These are phyloP conservation scores for Ophion slaviceki DNA, from an alignment of 2,888 invertebrate species.

Conservation along the genomic window DNA sequence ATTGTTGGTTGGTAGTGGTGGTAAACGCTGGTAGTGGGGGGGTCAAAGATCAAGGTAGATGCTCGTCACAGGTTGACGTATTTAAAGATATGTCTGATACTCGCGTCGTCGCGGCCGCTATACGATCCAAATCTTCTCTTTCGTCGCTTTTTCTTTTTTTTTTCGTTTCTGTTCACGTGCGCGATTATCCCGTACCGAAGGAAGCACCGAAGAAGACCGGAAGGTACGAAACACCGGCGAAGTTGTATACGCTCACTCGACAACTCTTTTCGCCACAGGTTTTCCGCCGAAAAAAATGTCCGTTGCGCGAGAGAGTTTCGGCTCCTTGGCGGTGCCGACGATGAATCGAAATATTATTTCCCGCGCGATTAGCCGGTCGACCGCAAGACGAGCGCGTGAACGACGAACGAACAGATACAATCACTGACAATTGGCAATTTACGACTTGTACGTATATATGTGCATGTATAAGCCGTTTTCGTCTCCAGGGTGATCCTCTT, in stretches of 20 bases:
- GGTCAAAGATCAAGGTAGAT: constrained; percentile 61
- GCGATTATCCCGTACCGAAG: too few relatives aligned
- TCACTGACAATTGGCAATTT: not conserved
- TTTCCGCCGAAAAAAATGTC: not conserved
- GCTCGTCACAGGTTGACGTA: constrained; percentile 37
- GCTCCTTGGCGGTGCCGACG: too few relatives aligned
- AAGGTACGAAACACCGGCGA: too few relatives aligned
- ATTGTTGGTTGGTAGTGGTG: not conserved
- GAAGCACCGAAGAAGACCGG: too few relatives aligned
- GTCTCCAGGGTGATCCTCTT: not conserved
- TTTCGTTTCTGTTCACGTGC: too few relatives aligned
- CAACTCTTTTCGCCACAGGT: too few relatives aligned
- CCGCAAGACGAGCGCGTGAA: not conserved
- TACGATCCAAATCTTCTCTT: not conserved
- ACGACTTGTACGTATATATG: not conserved
- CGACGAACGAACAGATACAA: not conserved
- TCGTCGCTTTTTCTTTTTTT: too few relatives aligned
- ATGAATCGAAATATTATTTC: not conserved
- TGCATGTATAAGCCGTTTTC: not conserved
- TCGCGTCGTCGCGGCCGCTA: too few relatives aligned
- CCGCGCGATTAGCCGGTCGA: constrained; percentile 3
- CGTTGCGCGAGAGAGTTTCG: not conserved
- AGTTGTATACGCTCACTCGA: too few relatives aligned
- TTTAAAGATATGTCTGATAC: not conserved
- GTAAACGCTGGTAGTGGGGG: constrained; percentile 10